These are phyloP conservation scores for Vidua macroura DNA, from an alignment of 2,113 vertebrate species.

Conservation along the genomic window DNA sequence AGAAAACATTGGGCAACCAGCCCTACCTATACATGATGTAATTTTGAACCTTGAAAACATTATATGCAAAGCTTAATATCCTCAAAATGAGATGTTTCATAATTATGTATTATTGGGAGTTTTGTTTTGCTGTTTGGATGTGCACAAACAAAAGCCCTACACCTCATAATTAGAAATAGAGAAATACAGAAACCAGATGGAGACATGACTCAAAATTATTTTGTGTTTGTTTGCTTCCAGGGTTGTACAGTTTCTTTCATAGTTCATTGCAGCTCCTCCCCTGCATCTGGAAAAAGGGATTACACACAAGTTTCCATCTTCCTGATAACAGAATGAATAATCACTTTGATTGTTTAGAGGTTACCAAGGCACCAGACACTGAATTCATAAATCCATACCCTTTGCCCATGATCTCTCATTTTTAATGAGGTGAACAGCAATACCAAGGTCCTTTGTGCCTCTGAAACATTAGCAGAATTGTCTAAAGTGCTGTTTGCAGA, in stretches of 20 bases:
- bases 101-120: not conserved
- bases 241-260: not conserved
- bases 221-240: conserved; percentile 6
- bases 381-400: conserved; percentile 10
- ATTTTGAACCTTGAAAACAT: not conserved
- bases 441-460: conserved; percentile 2
- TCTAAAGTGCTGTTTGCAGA: not conserved
- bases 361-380: conserved; percentile 28
- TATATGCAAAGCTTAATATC: not conserved
- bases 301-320: conserved; percentile 24
- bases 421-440: not conserved
- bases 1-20: not conserved
- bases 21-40: not conserved
- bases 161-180: not conserved
- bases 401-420: not conserved
- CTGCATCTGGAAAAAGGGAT: conserved; percentile 28
- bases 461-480: conserved; percentile 11
- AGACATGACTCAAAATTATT: not conserved
- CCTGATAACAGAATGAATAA: conserved; percentile 28
- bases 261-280: conserved; percentile 1
- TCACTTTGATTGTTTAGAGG: conserved; percentile 10
- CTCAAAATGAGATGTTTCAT: not conserved
- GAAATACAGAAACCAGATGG: not conserved
- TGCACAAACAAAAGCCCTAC: not conserved
- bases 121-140: not conserved